Conservation (phyloP, 2,888 invertebrate genomes). For the Taenaris catops region DNA sequence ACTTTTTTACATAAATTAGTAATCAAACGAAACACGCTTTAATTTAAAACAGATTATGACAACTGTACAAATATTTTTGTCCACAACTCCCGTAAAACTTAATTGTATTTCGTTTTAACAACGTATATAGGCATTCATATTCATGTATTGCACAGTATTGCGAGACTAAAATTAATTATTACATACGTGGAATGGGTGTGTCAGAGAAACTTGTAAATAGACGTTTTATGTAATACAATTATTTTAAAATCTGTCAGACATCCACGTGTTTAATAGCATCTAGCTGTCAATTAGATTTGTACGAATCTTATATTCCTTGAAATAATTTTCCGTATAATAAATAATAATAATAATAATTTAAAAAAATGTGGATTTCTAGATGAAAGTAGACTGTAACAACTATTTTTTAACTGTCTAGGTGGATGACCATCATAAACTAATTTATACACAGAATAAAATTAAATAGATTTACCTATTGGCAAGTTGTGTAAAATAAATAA, state of each 20-base stretch:
- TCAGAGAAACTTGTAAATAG: constrained; percentile 74
- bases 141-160: constrained; percentile 51
- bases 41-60: too few species aligned
- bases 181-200: constrained; percentile 64
- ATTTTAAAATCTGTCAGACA: constrained; percentile 60
- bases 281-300: constrained; percentile 74
- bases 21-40: too few species aligned
- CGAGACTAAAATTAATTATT: constrained; percentile 61
- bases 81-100: too few species aligned
- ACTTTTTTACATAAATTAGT: too few species aligned
- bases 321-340: constrained; percentile 53
- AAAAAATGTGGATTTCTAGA: constrained; percentile 53
- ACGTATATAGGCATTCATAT: constrained; percentile 11
- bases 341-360: too few species aligned
- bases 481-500: constrained; percentile 79
- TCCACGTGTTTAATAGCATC: constrained; percentile 70
- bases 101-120: too few species aligned
- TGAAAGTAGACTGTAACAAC: constrained; percentile 72
- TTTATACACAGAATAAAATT: constrained; percentile 74
- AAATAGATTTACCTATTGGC: constrained; percentile 74
- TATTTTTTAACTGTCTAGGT: constrained; percentile 78
- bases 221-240: constrained; percentile 68
- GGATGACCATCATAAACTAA: constrained; percentile 77
- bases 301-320: constrained; percentile 73
- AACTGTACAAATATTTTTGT: too few species aligned